Conservation (phyloP, 2,888 invertebrate genomes). For the Cataglyphis rosenhaueri region DNA sequence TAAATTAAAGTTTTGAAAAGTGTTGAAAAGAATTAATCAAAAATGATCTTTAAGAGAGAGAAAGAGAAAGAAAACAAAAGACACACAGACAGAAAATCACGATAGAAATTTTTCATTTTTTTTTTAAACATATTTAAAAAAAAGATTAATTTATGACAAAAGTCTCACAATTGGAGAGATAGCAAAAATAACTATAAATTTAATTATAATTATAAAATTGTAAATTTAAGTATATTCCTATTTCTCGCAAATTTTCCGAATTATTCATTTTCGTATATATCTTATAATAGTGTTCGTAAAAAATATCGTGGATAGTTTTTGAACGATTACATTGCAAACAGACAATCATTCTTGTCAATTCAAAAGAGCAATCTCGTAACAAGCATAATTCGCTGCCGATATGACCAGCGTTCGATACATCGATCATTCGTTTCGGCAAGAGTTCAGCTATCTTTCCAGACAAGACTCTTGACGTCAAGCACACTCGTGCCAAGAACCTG, state of each 20-base stretch:
- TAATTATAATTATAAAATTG: not conserved
- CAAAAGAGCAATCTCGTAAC: constrained; percentile 54
- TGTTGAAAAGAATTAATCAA: not conserved
- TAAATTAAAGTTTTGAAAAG: not conserved
- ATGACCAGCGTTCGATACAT: constrained; percentile 62
- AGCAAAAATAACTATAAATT: not conserved
- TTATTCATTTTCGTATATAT: not conserved
- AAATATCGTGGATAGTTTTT: not conserved
- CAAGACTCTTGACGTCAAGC: constrained; percentile 59
- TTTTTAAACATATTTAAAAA: not conserved
- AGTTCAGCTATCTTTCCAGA: constrained; percentile 57
- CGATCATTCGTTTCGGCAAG: constrained; percentile 58
- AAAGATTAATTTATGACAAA: not conserved
- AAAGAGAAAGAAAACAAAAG: not conserved
- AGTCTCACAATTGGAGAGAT: not conserved
- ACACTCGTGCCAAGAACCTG: constrained; percentile 57
- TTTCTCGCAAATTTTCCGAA: not conserved
- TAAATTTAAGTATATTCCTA: not conserved
- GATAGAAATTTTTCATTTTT: not conserved
- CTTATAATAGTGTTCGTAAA: not conserved
- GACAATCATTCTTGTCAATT: constrained; percentile 55
- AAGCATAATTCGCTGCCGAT: constrained; percentile 61
- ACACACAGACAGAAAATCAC: not conserved
- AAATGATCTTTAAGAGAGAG: not conserved
- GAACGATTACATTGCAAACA: constrained; percentile 56